Base-by-base conservation (phyloP, 2,797 vertebrate genomes). In the Anisognathus igniventris region DNA sequence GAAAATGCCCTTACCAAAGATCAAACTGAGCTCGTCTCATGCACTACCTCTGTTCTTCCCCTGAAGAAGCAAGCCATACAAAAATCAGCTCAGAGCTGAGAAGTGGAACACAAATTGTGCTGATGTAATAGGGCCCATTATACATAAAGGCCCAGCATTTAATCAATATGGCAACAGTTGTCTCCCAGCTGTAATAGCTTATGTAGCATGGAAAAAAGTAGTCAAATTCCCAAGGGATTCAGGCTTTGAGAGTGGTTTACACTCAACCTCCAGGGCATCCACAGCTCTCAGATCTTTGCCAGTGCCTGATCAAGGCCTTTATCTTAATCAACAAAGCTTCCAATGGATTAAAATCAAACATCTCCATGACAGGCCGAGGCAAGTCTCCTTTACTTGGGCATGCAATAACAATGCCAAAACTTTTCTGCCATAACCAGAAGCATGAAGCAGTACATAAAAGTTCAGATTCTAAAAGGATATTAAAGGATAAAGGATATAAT, bases 321-420 rank as follows among this genome's bases (percentile, higher is more conserved):
- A 95, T 96, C 88, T 94, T 92, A 90, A 92, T 81, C 86, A 92
- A 51, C 73, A 84, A 95, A 96, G 67, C 64, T 80, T 88, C 67
- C 30, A 2, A 86, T 47, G 64, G 70, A 95, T 95, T 88, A 85
- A 95, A 93, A 83, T 50, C 87, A 93, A 93, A 82, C 58, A 45
- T 81, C 74, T 82, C 87, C 72, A 62, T 40, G 75, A 90, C 75
- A 70, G 0, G 6, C 60, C 76, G 73, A 90, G 91, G 66, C 77
- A 84, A 84, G 62, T 73, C 66, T 83, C 51, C 57, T 83, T 78
- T 86, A 68, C 58, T 78, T 78, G 76, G 73, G 37, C 66, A 30
- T 64, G 24, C 73, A 88, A 47, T 19, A 80, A 30, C n/a, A 62
- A 72, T 13, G 27, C 33, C 77, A 84, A 88, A 93, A 70, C 33